Base-by-base conservation (phyloP, 2,888 invertebrate genomes). In the Camponotus fellah region DNA sequence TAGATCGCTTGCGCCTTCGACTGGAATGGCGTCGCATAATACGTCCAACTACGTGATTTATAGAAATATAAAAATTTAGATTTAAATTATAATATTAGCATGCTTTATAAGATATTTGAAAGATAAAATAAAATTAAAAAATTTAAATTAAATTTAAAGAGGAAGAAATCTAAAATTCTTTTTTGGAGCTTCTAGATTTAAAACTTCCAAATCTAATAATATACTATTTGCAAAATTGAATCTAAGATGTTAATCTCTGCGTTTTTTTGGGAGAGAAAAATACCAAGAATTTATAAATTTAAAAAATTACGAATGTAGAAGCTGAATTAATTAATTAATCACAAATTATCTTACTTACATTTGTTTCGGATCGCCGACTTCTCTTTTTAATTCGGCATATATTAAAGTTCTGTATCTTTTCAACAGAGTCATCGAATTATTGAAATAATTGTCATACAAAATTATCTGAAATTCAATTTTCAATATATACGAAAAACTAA, bases 21-120 rank as follows among this genome's bases (percentile, higher is more conserved):
- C 40, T 92, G 91, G 75, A 91, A 92, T 2, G 92, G 91, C 49
- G 86, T 88, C 56, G 92, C 88, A 46, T 92, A 90, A 65, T 91
- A 88, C 32, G 91, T 92, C 93, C 93, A 93, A 71, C 93, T 91
- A 46, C 64, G 26, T 21, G 80, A 81, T 77, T 9, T 32, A 17
- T 2, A 4, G 60, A n/a, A 56, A 64, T 53, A 32, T 77, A 60
- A 5, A 71, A 46, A 66, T 14, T 26, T 26, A 40, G 3, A 26
- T 26, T 26, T 26, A 26, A 2, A 26, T 26, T 26, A 26, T 26
- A 3, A 43, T 12, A 4, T 26, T 26, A 49, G n/a, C n/a, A 49
- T 17, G 6, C n/a, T 49, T 49, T 8, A 49, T 3, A 40, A 58
- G 0, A 32, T 2, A 49, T 77, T 68, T 68, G 14, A 5, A 32